Base-by-base conservation (phyloP, 2,888 invertebrate genomes). In the Campoplex nolae region DNA sequence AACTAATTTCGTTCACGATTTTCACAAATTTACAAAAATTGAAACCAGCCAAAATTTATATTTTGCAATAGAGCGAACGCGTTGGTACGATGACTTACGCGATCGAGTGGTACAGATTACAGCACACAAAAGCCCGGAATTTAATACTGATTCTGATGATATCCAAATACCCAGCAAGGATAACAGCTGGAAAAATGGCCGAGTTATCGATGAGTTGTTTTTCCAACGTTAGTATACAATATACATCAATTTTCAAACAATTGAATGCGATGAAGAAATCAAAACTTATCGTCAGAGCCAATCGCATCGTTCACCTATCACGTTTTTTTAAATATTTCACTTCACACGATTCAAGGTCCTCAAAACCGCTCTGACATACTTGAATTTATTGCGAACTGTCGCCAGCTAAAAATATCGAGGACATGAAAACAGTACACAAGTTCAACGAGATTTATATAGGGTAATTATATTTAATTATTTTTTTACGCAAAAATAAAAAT, bases 131-230 rank as follows among this genome's bases (percentile, higher is more conserved):
- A 56, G 90, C 92, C 0, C 87, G 89, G 0, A 89, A 87, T 35
- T 75, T 93, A n/a, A 92, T 91, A 65, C 68, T 92, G 62, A 67
- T 93, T 28, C 86, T 92, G 8, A 62, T 89, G 0, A 88, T 91
- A 35, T 87, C 92, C 0, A 93, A 90, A 71, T 81, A 88, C 68
- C 90, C 92, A 0, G 88, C 88, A 1, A 91, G 89, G 79, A 88
- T 93, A n/a, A 93, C 93, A 13, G 93, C 93, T 67, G 93, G 93
- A 28, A 93, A 92, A 86, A 78, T 93, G 83, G 86, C 91, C 4
- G 89, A 90, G 23, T 65, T 93, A 18, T 93, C 93, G 0, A 78
- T 92, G 35, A 45, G 77, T 45, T 91, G 89, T 73, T 93, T 93
- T 83, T 89, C 91, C 74, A 89, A 89, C 45, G 93, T 93, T 84